phyloP scores from a whole-genome alignment of 2,113 vertebrate species.

The Rattus rattus region DNA sequence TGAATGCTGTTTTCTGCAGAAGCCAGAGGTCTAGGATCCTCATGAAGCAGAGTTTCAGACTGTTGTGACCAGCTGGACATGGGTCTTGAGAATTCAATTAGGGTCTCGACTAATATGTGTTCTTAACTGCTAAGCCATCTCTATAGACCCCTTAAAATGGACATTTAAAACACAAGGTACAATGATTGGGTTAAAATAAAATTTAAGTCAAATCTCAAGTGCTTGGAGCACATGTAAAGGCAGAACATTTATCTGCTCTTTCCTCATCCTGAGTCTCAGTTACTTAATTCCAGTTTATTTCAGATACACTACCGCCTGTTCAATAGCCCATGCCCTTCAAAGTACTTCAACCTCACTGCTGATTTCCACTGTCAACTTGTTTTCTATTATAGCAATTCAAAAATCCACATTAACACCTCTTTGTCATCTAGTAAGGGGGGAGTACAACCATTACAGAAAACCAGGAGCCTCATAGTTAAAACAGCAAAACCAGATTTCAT shows the following conservation, averaged over 20 bases:
- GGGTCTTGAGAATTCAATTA: background rate
- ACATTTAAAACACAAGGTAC: conserved; percentile 2
- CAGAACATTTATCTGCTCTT: background rate
- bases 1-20: background rate
- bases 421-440: background rate
- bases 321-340: background rate
- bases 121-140: background rate
- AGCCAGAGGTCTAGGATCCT: background rate
- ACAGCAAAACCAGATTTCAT: background rate
- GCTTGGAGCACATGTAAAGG: background rate
- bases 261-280: background rate
- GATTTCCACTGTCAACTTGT: background rate
- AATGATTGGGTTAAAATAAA: conserved; percentile 35
- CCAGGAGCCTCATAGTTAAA: background rate
- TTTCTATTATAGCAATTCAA: conserved; percentile 28
- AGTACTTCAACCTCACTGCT: background rate
- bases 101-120: background rate
- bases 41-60: background rate
- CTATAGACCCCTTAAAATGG: background rate
- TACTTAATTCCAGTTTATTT: background rate
- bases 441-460: background rate
- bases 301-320: background rate
- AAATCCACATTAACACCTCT: background rate
- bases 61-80: background rate
- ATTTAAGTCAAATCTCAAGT: background rate